phyloP scores from a whole-genome alignment of 2,113 vertebrate genomes.

The Aepyceros melampus region DNA sequence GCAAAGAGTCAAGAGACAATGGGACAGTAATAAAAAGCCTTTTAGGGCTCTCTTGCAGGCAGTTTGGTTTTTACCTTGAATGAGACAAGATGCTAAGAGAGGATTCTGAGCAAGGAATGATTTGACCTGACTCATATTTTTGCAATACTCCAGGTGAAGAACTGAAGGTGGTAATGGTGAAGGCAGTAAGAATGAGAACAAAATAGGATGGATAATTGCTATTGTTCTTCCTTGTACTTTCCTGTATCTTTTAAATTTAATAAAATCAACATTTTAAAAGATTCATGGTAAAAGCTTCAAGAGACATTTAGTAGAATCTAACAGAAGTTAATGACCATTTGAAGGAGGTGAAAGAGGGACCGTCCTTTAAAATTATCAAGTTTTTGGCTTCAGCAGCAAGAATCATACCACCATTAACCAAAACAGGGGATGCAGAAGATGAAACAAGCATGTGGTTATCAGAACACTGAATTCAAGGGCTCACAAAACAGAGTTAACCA shows the following conservation, averaged over 20 bases:
- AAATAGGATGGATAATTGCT: neutral
- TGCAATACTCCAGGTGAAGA: neutral
- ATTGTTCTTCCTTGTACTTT: neutral
- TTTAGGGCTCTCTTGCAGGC: neutral
- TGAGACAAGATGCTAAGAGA: neutral
- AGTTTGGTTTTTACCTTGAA: neutral
- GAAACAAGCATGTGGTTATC: neutral
- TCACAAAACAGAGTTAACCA: neutral
- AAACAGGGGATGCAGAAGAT: neutral
- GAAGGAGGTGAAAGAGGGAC: neutral
- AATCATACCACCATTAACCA: neutral
- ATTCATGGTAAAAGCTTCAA: neutral
- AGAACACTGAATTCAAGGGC: neutral
- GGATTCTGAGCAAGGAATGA: neutral
- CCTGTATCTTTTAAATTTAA: neutral
- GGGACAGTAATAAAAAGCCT: neutral
- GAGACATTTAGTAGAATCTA: neutral
- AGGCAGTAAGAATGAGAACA: neutral
- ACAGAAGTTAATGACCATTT: neutral
- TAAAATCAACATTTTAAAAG: neutral
- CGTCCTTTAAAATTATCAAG: neutral
- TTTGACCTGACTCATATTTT: neutral
- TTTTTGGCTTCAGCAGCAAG: neutral
- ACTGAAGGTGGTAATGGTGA: neutral
- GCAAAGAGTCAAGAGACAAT: accelerated